A percentile compares a stretch with the other conserved stretches of the same genome.
Evolutionary conservation across 2,797 vertebrate genomes (phyloP).

Genomic region (Columba guinea): DNA sequence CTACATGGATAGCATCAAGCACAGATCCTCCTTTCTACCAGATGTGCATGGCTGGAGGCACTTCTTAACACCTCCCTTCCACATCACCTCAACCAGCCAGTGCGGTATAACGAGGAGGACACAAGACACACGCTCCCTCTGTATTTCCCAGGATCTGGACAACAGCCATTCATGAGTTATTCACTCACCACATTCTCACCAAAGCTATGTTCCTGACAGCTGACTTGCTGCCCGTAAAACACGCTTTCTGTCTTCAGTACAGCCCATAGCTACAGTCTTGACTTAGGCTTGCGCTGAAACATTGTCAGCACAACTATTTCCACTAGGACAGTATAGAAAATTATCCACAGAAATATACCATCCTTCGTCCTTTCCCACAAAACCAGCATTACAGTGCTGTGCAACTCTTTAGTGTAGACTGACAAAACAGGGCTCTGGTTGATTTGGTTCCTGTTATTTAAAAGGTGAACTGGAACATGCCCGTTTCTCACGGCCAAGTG

Average conservation of each 20-base stretch:
- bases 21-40: neutral
- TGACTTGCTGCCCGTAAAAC: neutral
- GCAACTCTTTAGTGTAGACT: neutral
- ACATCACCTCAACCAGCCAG: neutral
- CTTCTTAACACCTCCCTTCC: neutral
- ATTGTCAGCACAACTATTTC: neutral
- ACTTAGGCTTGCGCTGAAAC: neutral
- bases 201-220: neutral
- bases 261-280: neutral
- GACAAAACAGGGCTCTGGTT: neutral
- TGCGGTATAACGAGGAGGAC: accelerated
- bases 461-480: neutral
- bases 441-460: neutral
- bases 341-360: neutral
- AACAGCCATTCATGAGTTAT: accelerated
- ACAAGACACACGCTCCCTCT: neutral
- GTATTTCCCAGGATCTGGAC: neutral
- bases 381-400: neutral
- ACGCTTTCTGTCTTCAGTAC: neutral
- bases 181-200: neutral
- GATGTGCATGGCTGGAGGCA: accelerated
- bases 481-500: neutral
- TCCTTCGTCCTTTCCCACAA: neutral
- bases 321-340: neutral
- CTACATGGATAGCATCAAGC: neutral